These are phyloP conservation scores for Leptinotarsa undecemlineata DNA, from an alignment of 1,140 invertebrate genomes.

Conservation along the genomic window DNA sequence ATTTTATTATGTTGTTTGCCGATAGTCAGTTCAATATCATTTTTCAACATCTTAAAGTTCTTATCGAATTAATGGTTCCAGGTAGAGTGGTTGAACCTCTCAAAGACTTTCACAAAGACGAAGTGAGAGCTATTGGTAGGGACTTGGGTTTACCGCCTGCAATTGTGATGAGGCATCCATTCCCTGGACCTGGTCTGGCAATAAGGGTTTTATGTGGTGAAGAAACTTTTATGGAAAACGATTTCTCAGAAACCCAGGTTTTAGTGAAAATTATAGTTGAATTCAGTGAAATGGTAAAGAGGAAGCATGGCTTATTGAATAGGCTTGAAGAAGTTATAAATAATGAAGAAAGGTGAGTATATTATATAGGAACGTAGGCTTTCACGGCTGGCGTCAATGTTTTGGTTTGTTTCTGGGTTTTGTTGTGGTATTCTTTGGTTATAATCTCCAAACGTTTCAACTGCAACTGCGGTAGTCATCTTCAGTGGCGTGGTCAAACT, in stretches of 20 bases:
- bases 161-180: slow-evolving; percentile 93
- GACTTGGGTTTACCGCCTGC: slow-evolving; percentile 87
- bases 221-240: slow-evolving; percentile 92
- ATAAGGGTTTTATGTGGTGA: slow-evolving; percentile 95
- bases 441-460: no score
- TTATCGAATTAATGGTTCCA: slow-evolving; percentile 49
- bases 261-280: slow-evolving; percentile 93
- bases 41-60: no score
- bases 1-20: no score
- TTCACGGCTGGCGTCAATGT: no score
- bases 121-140: slow-evolving; percentile 84
- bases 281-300: slow-evolving; percentile 88
- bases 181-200: slow-evolving; percentile 93
- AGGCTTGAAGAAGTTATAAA: slow-evolving; percentile 82
- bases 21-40: no score
- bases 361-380: no score
- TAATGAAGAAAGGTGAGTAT: slow-evolving; percentile 67
- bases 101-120: slow-evolving; percentile 99
- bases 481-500: no score
- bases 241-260: slow-evolving; percentile 94
- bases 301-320: slow-evolving; percentile 90
- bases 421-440: no score
- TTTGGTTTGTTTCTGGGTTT: no score
- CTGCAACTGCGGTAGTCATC: no score
- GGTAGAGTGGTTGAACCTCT: slow-evolving; percentile 96